Percentiles rank a stretch among this genome's conserved stretches.
Conservation (phyloP, 2,113 vertebrate species). For the Suricata suricatta region DNA sequence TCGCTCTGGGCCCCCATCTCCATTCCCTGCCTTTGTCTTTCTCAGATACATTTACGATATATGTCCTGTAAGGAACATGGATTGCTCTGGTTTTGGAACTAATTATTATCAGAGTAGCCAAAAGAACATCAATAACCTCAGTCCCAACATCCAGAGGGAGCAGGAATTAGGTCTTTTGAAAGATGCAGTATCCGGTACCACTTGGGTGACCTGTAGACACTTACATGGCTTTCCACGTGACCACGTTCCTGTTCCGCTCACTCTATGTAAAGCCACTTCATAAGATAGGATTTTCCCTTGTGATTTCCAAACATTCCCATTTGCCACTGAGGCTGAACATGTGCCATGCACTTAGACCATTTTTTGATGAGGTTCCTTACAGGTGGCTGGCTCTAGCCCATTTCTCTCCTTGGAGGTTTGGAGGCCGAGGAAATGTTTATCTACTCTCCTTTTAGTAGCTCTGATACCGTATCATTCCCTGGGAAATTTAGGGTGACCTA, state of each 20-base stretch:
- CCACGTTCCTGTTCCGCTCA: background rate
- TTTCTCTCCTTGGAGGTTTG: background rate
- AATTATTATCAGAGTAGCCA: background rate
- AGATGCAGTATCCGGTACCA: background rate
- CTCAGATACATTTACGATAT: background rate
- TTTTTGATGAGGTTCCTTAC: background rate
- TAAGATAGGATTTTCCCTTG: background rate
- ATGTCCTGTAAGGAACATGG: background rate
- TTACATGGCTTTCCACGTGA: background rate
- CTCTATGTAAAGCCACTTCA: conserved; percentile 12
- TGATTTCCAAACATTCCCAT: background rate
- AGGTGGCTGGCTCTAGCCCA: background rate
- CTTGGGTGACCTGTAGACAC: background rate
- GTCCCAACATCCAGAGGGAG: background rate
- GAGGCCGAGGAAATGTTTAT: background rate
- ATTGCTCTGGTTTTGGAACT: background rate
- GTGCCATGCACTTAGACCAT: background rate
- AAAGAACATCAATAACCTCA: background rate
- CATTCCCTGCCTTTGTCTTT: conserved; percentile 21
- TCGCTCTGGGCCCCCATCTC: background rate
- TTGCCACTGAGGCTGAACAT: background rate
- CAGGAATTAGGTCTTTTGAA: background rate
- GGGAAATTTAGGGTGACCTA: background rate
- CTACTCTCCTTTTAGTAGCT: background rate
- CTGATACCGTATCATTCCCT: background rate